These are phyloP conservation scores for Drosophila azteca DNA, from an alignment of 1,140 invertebrate species.

Conservation along the genomic window DNA sequence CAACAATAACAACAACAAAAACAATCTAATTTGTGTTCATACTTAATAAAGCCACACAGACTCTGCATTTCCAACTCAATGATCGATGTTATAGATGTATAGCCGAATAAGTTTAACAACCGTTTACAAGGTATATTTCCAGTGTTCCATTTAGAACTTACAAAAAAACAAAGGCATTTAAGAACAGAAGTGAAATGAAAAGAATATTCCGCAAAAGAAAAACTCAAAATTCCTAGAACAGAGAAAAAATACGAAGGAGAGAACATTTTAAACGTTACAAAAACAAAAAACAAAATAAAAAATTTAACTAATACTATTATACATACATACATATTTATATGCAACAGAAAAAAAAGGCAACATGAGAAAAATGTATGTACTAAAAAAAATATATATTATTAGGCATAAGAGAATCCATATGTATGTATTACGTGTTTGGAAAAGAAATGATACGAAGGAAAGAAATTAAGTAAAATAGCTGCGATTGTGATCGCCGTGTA, in stretches of 20 bases:
- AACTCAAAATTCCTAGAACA: constrained; percentile 76
- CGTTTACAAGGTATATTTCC: constrained; percentile 20
- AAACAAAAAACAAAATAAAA: constrained; percentile 28
- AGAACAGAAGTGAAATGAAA: constrained; percentile 3
- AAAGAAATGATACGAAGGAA: constrained; percentile 10
- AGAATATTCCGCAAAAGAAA: constrained; percentile 66
- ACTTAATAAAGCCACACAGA: constrained; percentile 28
- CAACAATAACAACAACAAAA: constrained; percentile 37
- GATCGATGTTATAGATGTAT: constrained; percentile 18
- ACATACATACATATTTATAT: too few relatives aligned
- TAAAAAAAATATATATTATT: constrained; percentile 55
- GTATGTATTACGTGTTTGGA: constrained; percentile 45
- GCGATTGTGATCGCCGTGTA: constrained; percentile 80
- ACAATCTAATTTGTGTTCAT: constrained; percentile 67
- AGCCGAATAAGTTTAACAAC: constrained; percentile 39
- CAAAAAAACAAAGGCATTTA: constrained; percentile 40
- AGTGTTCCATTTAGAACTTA: constrained; percentile 30
- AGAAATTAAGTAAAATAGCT: constrained; percentile 65
- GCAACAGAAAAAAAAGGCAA: constrained; percentile 45
- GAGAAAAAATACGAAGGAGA: constrained; percentile 23
- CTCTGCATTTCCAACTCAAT: constrained; percentile 39
- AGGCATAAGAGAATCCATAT: constrained; percentile 51
- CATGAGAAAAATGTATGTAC: constrained; percentile 41
- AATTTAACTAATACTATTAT: constrained; percentile 52
- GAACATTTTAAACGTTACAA: constrained; percentile 57